Evolutionary conservation across 2,888 invertebrate genomes (phyloP).

Genomic region (Neelides folsomi): DNA sequence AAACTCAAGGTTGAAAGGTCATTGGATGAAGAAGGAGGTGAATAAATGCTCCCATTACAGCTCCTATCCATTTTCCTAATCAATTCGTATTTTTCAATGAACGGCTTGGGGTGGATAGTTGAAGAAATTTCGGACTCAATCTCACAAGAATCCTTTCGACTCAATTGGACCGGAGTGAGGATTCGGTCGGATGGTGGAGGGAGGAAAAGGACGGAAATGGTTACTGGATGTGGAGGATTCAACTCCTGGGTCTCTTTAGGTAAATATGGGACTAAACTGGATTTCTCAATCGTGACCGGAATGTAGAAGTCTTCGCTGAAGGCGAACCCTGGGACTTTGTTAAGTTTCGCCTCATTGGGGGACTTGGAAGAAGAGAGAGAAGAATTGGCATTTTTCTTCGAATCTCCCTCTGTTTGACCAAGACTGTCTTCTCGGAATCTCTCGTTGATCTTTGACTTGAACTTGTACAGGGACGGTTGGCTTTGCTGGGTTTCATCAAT

Average conservation of each 20-base stretch:
- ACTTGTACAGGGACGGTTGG: constrained; percentile 52
- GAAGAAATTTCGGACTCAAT: no score
- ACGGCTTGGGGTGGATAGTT: no score
- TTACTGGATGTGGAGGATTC: constrained; percentile 66
- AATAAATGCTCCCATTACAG: no score
- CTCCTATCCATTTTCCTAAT: no score
- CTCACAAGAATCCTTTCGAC: no score
- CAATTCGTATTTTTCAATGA: no score
- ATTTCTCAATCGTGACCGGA: constrained; percentile 66
- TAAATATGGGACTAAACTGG: constrained; percentile 55
- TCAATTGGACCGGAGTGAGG: no score
- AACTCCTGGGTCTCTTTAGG: constrained; percentile 45
- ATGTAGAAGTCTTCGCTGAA: constrained; percentile 81
- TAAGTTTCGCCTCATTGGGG: constrained; percentile 27
- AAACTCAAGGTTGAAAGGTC: no score
- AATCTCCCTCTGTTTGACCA: background rate
- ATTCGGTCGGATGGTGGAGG: background rate
- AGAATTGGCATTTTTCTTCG: no score
- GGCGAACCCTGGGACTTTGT: constrained; percentile 73
- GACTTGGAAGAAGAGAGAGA: constrained; percentile 2
- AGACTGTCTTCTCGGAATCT: constrained; percentile 47
- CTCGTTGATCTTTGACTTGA: constrained; percentile 86
- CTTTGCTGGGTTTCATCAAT: constrained; percentile 3
- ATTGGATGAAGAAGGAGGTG: no score
- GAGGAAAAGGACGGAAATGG: constrained; percentile 55